Evolutionary conservation across 1,140 invertebrate genomes (phyloP).

Genomic region (Caerostris darwini): DNA sequence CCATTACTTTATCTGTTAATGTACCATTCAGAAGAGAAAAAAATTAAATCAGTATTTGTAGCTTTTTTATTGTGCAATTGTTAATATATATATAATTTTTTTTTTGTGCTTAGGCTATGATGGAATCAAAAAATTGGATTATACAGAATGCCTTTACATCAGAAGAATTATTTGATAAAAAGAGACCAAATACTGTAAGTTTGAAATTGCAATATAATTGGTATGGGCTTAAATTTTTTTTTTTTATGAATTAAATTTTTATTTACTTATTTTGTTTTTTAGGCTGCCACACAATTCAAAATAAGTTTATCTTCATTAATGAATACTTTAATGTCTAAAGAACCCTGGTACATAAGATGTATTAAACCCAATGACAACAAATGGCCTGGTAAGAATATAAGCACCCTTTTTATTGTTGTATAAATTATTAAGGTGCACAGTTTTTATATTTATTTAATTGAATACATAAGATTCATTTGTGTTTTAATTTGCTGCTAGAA

Average conservation of each 20-base stretch:
- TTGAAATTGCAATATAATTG: neutral
- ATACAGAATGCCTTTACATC: slow-evolving; percentile 85
- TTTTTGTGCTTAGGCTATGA: slow-evolving; percentile 86
- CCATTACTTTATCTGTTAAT: no score
- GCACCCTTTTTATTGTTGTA: neutral
- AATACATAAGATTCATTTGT: no score
- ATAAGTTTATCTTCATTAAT: slow-evolving; percentile 92
- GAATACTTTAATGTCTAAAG: slow-evolving; percentile 92
- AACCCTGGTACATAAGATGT: slow-evolving; percentile 95
- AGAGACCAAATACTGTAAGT: slow-evolving; percentile 89
- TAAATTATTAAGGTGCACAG: no score
- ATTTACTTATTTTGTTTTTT: slow-evolving; percentile 16
- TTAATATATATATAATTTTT: neutral
- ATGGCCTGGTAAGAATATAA: slow-evolving; percentile 83
- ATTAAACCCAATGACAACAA: slow-evolving; percentile 94
- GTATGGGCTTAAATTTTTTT: neutral
- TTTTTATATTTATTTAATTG: no score
- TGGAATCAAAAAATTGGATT: slow-evolving; percentile 88
- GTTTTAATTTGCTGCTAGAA: no score
- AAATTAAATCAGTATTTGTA: no score
- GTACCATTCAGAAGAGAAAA: no score
- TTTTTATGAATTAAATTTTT: neutral
- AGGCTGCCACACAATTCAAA: slow-evolving; percentile 94
- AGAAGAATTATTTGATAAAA: slow-evolving; percentile 89
- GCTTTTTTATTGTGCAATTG: no score